Percentiles rank a stretch among this genome's conserved stretches.
Evolutionary conservation across 2,113 vertebrate genomes (phyloP).

Genomic region (Heterotilapia buettikoferi): DNA sequence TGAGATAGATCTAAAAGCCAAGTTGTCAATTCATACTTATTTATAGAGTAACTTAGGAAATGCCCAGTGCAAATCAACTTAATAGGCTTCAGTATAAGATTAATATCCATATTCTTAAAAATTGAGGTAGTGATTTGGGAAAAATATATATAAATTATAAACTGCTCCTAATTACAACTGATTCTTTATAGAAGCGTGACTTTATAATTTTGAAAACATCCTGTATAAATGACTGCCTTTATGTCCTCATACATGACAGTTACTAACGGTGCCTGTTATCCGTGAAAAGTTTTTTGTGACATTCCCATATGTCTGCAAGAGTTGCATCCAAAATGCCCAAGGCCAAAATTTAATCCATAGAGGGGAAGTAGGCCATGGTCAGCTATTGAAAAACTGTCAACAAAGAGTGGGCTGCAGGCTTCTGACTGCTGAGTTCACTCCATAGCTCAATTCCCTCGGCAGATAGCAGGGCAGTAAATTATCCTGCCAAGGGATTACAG

Average conservation of each 20-base stretch:
- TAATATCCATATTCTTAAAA: not conserved
- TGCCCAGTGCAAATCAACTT: not conserved
- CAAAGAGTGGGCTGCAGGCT: not conserved
- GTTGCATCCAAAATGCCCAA: not conserved
- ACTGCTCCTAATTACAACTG: not conserved
- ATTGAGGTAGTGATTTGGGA: not conserved
- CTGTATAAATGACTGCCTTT: not conserved
- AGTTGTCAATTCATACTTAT: not conserved
- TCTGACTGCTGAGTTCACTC: constrained; percentile 9
- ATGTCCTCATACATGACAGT: not conserved
- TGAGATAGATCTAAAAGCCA: not conserved
- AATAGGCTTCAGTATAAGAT: not conserved
- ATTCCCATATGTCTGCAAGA: not conserved
- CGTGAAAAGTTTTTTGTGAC: not conserved
- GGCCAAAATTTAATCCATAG: not conserved
- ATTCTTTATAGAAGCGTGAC: not conserved
- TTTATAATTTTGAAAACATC: not conserved
- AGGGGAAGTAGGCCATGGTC: constrained; percentile 1
- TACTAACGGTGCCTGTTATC: not conserved
- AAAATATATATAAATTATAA: not conserved
- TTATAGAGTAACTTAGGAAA: not conserved
- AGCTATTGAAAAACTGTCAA: constrained; percentile 25
- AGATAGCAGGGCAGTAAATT: not conserved
- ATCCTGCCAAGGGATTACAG: not conserved
- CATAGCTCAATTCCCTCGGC: not conserved